Evolutionary conservation across 2,797 vertebrate species (phyloP), one percentile per base, ranked within the genome.

Genomic region (Clamator glandarius): DNA sequence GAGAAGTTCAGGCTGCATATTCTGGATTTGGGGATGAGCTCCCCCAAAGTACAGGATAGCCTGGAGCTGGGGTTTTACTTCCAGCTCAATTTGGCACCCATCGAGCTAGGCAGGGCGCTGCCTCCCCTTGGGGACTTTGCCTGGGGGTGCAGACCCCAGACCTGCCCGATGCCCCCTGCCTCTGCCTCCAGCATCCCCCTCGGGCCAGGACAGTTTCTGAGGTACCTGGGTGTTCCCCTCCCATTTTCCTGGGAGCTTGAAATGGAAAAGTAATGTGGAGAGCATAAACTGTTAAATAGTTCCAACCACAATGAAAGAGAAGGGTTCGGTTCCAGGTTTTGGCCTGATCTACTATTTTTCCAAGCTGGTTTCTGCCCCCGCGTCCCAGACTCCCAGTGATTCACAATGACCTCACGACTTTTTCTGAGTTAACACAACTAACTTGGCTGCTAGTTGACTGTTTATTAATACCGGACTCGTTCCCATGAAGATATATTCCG

Each of bases 141-240:
- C 3, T 5, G 1, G 5, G 21, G 21, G n/a, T 17, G 5, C 36
- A n/a, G 55, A 46, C 41, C 2, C 24, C 50, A 46, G 67, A 42
- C 11, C 21, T 73, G 36, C 17, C 52, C 0, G 3, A 66, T 16
- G 9, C 4, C 26, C 21, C 23, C 26, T 7, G 0, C 12, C 11
- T 42, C 4, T 29, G 8, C 18, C 15, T 44, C 39, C 84, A 36
- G 29, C 33, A 44, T 39, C 20, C 31, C 39, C 23, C 25, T 14
- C 0, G 1, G 54, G 44, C 39, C 15, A 5, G 29, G 33, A 0
- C 29, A 70, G 31, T n/a, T 82, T 61, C 52, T 48, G n/a, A 0
- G 3, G 23, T 44, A 67, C 69, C 31, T 21, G 63, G 0, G 4
- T n/a, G 50, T 87, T 92, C 23, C 59, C 17, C 36, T 89, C 70